These are phyloP conservation scores for Miniopterus natalensis DNA, from an alignment of 2,113 vertebrate species.

Conservation along the genomic window DNA sequence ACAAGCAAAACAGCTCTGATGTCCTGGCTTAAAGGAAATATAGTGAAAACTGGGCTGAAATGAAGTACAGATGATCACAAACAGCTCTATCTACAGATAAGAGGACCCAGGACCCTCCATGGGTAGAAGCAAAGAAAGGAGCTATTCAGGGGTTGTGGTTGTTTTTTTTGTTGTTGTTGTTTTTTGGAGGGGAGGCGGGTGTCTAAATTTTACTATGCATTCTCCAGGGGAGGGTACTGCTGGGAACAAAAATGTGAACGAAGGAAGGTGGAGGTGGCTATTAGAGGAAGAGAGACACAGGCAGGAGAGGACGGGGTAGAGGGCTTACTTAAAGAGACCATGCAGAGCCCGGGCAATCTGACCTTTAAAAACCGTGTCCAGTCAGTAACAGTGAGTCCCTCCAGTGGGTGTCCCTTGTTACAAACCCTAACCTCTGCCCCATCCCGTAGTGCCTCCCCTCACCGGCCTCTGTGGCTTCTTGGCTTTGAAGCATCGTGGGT, in stretches of 20 bases:
- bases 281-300: background rate
- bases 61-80: slow-evolving; percentile 73
- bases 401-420: background rate
- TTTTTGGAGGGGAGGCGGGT: accelerated
- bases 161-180: background rate
- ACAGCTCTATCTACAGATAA: slow-evolving; percentile 65
- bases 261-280: background rate
- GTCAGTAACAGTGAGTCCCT: background rate
- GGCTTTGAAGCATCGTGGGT: background rate
- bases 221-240: background rate
- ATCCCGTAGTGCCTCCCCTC: background rate
- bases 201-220: background rate
- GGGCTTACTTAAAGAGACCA: slow-evolving; percentile 50
- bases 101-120: slow-evolving; percentile 60
- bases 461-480: slow-evolving; percentile 61
- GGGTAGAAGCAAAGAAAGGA: slow-evolving; percentile 65
- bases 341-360: background rate
- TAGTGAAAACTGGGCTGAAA: slow-evolving; percentile 73
- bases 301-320: background rate
- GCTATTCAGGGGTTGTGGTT: background rate
- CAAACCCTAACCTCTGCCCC: background rate
- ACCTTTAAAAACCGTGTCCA: background rate
- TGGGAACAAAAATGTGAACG: background rate
- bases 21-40: slow-evolving; percentile 56
- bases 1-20: slow-evolving; percentile 37